Conservation (phyloP, 2,888 invertebrate genomes). For the Creontiades dilutus region DNA sequence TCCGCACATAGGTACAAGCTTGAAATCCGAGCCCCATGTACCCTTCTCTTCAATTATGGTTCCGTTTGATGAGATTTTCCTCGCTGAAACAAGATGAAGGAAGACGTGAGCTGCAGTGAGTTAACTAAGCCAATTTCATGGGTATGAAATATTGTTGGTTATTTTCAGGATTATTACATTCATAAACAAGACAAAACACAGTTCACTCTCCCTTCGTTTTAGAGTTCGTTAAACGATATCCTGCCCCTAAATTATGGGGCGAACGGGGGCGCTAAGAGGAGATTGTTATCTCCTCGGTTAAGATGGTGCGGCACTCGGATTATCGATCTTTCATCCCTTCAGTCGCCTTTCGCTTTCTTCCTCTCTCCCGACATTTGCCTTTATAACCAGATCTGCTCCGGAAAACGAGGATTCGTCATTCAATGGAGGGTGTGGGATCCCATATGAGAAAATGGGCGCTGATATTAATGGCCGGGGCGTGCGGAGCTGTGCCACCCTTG, state of each 20-base stretch:
- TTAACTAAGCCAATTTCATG: too few species aligned
- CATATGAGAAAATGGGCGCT: not conserved
- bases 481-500: not conserved
- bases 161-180: not conserved
- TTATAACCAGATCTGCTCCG: constrained; percentile 2
- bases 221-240: constrained; percentile 35
- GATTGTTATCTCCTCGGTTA: constrained; percentile 35
- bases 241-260: constrained; percentile 35
- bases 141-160: not conserved
- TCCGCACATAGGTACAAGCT: too few species aligned
- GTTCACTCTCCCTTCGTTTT: not conserved
- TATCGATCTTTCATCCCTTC: constrained; percentile 15
- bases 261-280: constrained; percentile 16
- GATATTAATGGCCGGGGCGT: not conserved
- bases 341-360: constrained; percentile 13
- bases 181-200: not conserved
- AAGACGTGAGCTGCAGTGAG: too few species aligned
- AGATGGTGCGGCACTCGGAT: constrained; percentile 15
- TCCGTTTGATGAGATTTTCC: too few species aligned
- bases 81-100: too few species aligned
- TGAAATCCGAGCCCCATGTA: too few species aligned
- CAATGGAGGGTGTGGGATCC: not conserved
- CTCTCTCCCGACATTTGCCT: not conserved
- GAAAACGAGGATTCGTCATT: not conserved
- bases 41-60: too few species aligned